A percentile compares a stretch with the other conserved stretches of the same genome.
These are phyloP conservation scores for Cerastoderma edule DNA, from an alignment of 2,888 invertebrate species.

Conservation along the genomic window DNA sequence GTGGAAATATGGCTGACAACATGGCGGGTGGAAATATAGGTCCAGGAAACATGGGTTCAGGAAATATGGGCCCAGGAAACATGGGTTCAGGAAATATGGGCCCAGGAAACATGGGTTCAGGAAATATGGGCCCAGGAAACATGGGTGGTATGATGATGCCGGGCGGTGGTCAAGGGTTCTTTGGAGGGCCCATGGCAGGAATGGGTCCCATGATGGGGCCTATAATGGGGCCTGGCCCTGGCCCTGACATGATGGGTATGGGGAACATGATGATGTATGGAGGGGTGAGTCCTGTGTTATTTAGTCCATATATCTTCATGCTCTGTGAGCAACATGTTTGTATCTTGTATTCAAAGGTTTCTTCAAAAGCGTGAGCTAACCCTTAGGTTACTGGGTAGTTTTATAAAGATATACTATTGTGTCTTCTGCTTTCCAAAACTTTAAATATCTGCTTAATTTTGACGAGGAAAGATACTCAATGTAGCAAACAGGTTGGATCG, in stretches of 20 bases:
- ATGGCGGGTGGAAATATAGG: not conserved
- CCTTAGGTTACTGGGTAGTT: no score
- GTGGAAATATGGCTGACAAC: constrained; percentile 7
- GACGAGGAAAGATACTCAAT: no score
- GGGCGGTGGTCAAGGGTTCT: constrained; percentile 54
- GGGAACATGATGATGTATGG: constrained; percentile 82
- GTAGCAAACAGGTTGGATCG: no score
- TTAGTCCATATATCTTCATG: no score
- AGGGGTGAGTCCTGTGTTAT: constrained; percentile 74
- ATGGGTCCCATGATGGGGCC: constrained; percentile 61
- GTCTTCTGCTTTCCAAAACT: no score
- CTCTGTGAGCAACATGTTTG: no score
- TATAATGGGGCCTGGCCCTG: constrained; percentile 75
- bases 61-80: constrained; percentile 5
- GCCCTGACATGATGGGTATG: constrained; percentile 60
- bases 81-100: not conserved
- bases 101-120: not conserved
- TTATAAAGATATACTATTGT: no score
- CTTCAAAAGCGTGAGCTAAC: no score
- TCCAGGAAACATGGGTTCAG: not conserved
- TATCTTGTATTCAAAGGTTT: no score
- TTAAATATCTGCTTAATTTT: no score
- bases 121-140: not conserved
- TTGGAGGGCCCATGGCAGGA: constrained; percentile 52
- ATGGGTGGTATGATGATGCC: constrained; percentile 63